These are phyloP conservation scores for Falcunculus frontatus DNA, from an alignment of 2,113 vertebrate genomes.

Conservation along the genomic window DNA sequence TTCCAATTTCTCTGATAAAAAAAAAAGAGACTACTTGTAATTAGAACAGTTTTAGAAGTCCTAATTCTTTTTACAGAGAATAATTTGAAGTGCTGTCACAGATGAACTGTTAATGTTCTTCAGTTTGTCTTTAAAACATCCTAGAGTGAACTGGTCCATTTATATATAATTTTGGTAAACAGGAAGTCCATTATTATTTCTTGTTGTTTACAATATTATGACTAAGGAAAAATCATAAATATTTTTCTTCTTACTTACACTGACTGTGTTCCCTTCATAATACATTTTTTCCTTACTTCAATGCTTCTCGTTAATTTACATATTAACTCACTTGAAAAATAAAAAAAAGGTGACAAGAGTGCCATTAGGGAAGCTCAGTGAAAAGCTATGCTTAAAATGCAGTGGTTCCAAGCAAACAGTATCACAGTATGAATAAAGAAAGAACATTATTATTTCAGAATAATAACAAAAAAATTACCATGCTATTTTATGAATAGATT, in stretches of 20 bases:
- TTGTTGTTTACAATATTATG: neutral
- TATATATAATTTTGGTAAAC: neutral
- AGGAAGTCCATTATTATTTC: neutral
- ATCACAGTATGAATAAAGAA: neutral
- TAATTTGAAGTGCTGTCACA: neutral
- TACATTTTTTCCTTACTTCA: neutral
- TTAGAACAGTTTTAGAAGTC: neutral
- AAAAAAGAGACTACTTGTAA: neutral
- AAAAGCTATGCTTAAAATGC: neutral
- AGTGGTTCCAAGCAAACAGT: neutral
- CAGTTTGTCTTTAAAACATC: neutral
- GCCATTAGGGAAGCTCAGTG: neutral
- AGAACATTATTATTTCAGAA: neutral
- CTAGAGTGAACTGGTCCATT: neutral
- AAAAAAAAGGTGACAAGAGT: neutral
- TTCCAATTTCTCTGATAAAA: neutral
- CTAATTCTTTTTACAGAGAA: neutral
- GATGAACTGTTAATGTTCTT: neutral
- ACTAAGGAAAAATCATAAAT: neutral
- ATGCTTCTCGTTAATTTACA: neutral
- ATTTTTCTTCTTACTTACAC: neutral
- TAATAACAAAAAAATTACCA: neutral
- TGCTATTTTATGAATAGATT: neutral
- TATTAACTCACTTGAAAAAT: neutral
- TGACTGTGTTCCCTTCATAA: neutral